Conservation (phyloP, 2,888 invertebrate species). For the Drosophila lacicola region DNA sequence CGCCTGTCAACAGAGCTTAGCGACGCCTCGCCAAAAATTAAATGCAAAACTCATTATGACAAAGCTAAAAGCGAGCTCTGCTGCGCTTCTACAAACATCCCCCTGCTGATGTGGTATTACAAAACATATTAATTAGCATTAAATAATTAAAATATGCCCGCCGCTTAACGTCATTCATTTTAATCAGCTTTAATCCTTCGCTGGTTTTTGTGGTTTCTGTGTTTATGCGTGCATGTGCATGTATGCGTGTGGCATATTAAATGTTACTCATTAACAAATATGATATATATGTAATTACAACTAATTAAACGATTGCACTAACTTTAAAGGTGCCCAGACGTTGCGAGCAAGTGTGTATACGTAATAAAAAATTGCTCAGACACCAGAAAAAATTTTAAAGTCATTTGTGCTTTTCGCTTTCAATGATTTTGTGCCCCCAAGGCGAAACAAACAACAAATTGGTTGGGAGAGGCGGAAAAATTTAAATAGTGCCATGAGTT, state of each 20-base stretch:
- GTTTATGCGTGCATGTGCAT: conserved; percentile 11
- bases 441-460: no score
- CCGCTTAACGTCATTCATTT: conserved; percentile 79
- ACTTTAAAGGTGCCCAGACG: conserved; percentile 14
- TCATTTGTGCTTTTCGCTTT: background rate
- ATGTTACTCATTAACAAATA: conserved; percentile 63
- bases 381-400: background rate
- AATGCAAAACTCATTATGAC: conserved; percentile 79
- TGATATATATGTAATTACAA: conserved; percentile 50
- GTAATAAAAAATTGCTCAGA: background rate
- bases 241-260: conserved; percentile 52
- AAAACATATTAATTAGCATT: conserved; percentile 80
- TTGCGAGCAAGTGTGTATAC: background rate
- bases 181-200: conserved; percentile 76
- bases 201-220: conserved; percentile 53
- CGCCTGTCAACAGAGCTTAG: conserved; percentile 76
- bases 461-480: background rate
- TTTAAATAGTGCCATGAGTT: background rate
- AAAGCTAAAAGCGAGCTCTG: conserved; percentile 74
- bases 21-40: conserved; percentile 66
- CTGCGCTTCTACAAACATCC: conserved; percentile 7
- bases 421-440: no score
- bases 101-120: conserved; percentile 66
- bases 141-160: conserved; percentile 79
- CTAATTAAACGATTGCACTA: conserved; percentile 41